Base-by-base conservation (phyloP, 2,888 invertebrate genomes). In the Leptura quadrifasciata region DNA sequence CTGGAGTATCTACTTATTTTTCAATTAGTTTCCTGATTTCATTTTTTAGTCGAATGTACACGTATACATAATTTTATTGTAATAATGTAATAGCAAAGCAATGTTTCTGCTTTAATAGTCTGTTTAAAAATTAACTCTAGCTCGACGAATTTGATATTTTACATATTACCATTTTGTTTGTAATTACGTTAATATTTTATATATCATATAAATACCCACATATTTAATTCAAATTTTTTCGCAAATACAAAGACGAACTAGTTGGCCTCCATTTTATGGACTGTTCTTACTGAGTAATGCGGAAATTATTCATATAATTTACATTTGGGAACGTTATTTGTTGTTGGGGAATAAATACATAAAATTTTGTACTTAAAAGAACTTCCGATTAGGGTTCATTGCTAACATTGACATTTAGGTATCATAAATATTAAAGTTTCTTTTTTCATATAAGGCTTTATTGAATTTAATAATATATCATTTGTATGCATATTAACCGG, bases 271-370 rank as follows among this genome's bases (percentile, higher is more conserved):
- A n/a, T 47, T 47, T 47, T 47, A 47, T n/a, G 4, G 47, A n/a
- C 1, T 47, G 47, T 5, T 47, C n/a, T 47, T 47, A n/a, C 47
- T 47, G 4, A 47, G 47, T 47, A 39, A 47, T 47, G 47, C 47
- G 47, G 47, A 47, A 47, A 47, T 47, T 47, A 47, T 47, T 47
- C 47, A 47, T 47, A 47, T 47, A n/a, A 47, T 47, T n/a, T 47
- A 15, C n/a, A 47, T n/a, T 47, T 47, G n/a, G 12, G 39, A 39
- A 47, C n/a, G 47, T 47, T 6, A n/a, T 47, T 47, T n/a, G 47
- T n/a, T 47, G 15, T 15, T n/a, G n/a, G 12, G 12, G 15, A 47
- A 39, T 39, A n/a, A 47, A n/a, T 47, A 47, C 1, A n/a, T 47
- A 47, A 12, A 47, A 15, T 47, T n/a, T 47, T 2, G n/a, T 5